Evolutionary conservation across 2,888 invertebrate species (phyloP).

Genomic region (Tipula helvola): DNA sequence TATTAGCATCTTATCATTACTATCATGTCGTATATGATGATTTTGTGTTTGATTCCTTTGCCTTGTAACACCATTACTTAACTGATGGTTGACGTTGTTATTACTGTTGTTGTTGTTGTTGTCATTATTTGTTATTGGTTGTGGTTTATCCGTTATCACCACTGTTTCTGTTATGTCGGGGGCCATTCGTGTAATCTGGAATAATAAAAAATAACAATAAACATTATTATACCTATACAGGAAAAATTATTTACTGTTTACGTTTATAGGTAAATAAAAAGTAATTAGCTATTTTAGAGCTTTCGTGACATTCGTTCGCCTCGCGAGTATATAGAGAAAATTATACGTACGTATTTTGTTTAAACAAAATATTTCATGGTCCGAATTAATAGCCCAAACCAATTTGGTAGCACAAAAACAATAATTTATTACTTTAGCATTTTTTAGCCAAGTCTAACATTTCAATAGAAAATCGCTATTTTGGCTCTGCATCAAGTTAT

Average conservation of each 20-base stretch:
- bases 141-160: background rate
- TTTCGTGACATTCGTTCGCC: no score
- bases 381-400: no score
- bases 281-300: background rate
- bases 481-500: no score
- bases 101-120: background rate
- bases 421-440: no score
- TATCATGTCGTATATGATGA: background rate
- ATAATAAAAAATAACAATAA: background rate
- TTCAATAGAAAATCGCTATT: no score
- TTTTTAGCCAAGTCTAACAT: no score
- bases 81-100: background rate
- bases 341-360: no score
- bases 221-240: background rate
- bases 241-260: background rate
- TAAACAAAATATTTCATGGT: no score
- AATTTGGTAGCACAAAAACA: no score
- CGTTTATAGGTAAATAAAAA: background rate
- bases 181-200: background rate
- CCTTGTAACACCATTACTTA: background rate
- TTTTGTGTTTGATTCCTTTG: background rate
- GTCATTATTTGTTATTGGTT: background rate
- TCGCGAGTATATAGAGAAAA: no score
- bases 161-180: slow-evolving; percentile 12
- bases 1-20: background rate